Conservation (phyloP, 2,113 vertebrate genomes). For the Heloderma charlesbogerti region DNA sequence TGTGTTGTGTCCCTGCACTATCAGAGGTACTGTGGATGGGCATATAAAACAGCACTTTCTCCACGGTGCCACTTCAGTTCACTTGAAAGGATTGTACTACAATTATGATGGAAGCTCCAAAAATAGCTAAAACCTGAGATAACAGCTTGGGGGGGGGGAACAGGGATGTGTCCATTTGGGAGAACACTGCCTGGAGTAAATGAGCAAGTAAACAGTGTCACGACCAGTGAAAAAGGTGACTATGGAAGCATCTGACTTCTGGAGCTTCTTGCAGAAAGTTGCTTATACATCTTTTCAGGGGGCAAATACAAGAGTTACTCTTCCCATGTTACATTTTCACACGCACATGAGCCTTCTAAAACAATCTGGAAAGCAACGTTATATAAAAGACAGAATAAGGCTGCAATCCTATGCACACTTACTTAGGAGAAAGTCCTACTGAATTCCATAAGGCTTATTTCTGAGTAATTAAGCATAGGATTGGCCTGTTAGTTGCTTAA, state of each 20-base stretch:
- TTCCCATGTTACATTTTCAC: neutral
- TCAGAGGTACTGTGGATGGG: neutral
- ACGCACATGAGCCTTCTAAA: no score
- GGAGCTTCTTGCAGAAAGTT: neutral
- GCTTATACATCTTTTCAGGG: neutral
- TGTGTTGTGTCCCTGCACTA: neutral
- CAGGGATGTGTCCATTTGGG: neutral
- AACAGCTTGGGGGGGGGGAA: neutral
- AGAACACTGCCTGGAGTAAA: neutral
- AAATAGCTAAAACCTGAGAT: neutral
- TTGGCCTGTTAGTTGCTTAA: neutral
- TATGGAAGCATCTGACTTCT: neutral
- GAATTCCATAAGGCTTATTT: neutral
- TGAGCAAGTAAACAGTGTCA: neutral
- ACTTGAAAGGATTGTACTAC: neutral
- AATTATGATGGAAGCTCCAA: neutral
- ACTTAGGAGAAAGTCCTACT: no score
- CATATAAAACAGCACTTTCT: neutral
- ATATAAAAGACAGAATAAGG: no score
- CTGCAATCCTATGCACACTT: no score
- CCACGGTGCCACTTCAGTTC: neutral
- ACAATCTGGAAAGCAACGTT: no score
- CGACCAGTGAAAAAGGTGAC: neutral
- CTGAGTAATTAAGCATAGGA: neutral
- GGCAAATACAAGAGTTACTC: neutral